Conservation (phyloP, 2,797 vertebrate species). For the Nannoperca obscura region DNA sequence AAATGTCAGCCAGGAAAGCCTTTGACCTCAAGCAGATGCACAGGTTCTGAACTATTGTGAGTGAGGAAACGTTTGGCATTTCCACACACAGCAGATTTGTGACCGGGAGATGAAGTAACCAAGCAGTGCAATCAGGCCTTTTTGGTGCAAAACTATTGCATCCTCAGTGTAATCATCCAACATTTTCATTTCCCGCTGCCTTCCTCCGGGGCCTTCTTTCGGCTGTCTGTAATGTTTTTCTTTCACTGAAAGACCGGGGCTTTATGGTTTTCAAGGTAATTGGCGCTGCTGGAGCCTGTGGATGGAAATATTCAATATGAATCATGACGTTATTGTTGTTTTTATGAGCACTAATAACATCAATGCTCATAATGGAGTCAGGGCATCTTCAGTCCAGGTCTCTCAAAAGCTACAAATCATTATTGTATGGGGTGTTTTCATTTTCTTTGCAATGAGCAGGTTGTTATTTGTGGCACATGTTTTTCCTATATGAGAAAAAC, state of each 20-base stretch:
- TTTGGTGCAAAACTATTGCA: conserved; percentile 34
- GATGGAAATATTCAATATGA: conserved; percentile 31
- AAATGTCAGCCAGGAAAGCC: conserved; percentile 63
- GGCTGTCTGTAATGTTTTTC: conserved; percentile 48
- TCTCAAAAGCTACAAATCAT: conserved; percentile 34
- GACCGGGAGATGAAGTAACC: conserved; percentile 7
- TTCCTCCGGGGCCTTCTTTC: conserved; percentile 40
- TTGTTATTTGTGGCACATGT: conserved; percentile 13
- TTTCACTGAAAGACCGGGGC: background rate
- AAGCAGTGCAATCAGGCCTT: conserved; percentile 51
- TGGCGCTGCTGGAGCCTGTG: conserved; percentile 26
- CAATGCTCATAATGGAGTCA: background rate
- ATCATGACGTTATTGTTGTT: conserved; percentile 34
- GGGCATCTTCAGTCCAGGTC: background rate
- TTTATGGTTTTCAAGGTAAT: conserved; percentile 43
- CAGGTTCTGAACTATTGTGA: conserved; percentile 2
- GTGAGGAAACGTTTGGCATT: conserved; percentile 38
- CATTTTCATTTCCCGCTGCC: conserved; percentile 46
- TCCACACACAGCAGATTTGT: conserved; percentile 25
- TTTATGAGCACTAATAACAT: conserved; percentile 42
- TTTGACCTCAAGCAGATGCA: conserved; percentile 38
- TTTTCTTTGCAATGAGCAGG: conserved; percentile 26
- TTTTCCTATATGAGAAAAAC: conserved; percentile 2
- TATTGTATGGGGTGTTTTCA: conserved; percentile 13
- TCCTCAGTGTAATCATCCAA: conserved; percentile 39